These are phyloP conservation scores for Hylyphantes graminicola DNA, from an alignment of 1,140 invertebrate genomes.

Conservation along the genomic window DNA sequence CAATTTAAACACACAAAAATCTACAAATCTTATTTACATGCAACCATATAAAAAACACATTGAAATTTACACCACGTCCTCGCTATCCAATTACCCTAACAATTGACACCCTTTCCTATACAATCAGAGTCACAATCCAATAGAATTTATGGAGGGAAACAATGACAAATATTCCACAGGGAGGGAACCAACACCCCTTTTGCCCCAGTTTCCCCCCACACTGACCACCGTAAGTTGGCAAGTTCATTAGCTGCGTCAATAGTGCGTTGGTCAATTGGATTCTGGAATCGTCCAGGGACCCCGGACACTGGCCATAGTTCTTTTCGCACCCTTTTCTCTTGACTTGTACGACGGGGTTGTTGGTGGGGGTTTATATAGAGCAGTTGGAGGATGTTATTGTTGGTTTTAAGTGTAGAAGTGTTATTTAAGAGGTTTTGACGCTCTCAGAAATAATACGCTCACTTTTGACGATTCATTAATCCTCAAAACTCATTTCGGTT, in stretches of 20 bases:
- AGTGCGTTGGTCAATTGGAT: constrained; percentile 57
- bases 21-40: too few relatives aligned
- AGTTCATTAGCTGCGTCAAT: constrained; percentile 59
- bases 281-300: constrained; percentile 46
- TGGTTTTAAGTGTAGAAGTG: too few relatives aligned
- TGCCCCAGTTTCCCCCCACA: not conserved
- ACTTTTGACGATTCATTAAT: too few relatives aligned
- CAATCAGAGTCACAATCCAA: constrained; percentile 3
- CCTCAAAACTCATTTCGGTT: too few relatives aligned
- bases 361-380: too few relatives aligned
- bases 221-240: constrained; percentile 2
- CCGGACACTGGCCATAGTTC: constrained; percentile 37
- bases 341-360: not conserved
- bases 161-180: constrained; percentile 43
- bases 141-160: not conserved
- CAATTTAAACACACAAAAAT: too few relatives aligned
- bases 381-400: too few relatives aligned
- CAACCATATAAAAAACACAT: too few relatives aligned
- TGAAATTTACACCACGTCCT: too few relatives aligned
- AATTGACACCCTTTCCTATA: constrained; percentile 33
- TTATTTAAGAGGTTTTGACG: too few relatives aligned
- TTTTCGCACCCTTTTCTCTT: constrained; percentile 36
- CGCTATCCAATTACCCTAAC: not conserved
- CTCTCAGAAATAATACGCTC: too few relatives aligned
- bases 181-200: not conserved